Percentiles rank a stretch among this genome's conserved stretches.
phyloP scores from a whole-genome alignment of 2,888 invertebrate species.

The Camptogramma bilineatum region DNA sequence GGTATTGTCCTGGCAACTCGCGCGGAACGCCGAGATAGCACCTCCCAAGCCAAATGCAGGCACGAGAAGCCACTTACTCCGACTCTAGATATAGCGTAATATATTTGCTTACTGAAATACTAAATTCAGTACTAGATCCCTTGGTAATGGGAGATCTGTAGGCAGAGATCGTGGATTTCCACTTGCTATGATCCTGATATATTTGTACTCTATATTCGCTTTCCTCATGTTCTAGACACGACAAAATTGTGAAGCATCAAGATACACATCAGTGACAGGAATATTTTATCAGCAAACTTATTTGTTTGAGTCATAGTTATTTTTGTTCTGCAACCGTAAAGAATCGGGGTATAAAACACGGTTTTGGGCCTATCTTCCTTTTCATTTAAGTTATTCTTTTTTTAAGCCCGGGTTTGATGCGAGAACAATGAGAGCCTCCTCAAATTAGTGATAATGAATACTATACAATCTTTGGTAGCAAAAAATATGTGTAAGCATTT shows the following conservation, averaged over 20 bases:
- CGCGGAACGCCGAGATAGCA: constrained; percentile 58
- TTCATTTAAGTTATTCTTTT: too few relatives aligned
- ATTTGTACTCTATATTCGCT: not conserved
- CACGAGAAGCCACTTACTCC: constrained; percentile 34
- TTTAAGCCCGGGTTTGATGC: too few relatives aligned
- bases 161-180: not conserved
- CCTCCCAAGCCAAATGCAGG: constrained; percentile 36
- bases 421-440: too few relatives aligned
- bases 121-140: not conserved
- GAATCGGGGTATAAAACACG: not conserved
- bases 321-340: not conserved
- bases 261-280: not conserved
- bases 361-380: too few relatives aligned
- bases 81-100: constrained; percentile 26
- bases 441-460: too few relatives aligned
- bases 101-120: constrained; percentile 17
- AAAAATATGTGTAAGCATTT: too few relatives aligned
- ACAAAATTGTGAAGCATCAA: not conserved
- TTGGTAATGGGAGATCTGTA: not conserved
- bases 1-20: constrained; percentile 49
- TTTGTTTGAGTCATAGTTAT: not conserved
- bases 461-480: too few relatives aligned
- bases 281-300: not conserved
- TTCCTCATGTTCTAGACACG: not conserved
- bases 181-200: not conserved